These are phyloP conservation scores for Cheilinus undulatus DNA, from an alignment of 2,113 vertebrate genomes.

Conservation along the genomic window DNA sequence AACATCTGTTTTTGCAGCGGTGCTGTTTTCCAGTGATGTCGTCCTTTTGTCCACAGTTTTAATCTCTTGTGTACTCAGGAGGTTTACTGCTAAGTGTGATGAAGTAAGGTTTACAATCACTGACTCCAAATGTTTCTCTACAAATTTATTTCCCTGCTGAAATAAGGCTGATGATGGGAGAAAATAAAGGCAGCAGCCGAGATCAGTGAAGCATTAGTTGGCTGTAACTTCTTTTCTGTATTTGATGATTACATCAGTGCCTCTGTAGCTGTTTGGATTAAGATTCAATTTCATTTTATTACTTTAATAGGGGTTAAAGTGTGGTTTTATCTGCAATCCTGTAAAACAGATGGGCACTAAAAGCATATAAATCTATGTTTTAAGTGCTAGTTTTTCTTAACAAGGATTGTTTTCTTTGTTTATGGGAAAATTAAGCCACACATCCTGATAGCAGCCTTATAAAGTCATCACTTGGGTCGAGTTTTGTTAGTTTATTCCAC, in stretches of 20 bases:
- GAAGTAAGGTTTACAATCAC: slow-evolving; percentile 21
- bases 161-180: too few species aligned
- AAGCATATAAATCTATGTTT: slow-evolving; percentile 24
- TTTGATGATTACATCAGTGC: background rate
- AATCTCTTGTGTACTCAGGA: slow-evolving; percentile 18
- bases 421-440: slow-evolving; percentile 65
- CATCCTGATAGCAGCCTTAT: slow-evolving; percentile 59
- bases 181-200: background rate
- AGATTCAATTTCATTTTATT: slow-evolving; percentile 17
- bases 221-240: background rate
- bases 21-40: slow-evolving; percentile 46
- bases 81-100: slow-evolving; percentile 12
- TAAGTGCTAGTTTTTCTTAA: slow-evolving; percentile 38
- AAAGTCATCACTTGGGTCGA: slow-evolving; percentile 58
- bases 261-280: slow-evolving; percentile 10
- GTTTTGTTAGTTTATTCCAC: slow-evolving; percentile 54
- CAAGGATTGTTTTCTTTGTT: slow-evolving; percentile 74
- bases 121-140: slow-evolving; percentile 23
- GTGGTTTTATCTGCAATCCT: slow-evolving; percentile 28
- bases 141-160: background rate
- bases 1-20: slow-evolving; percentile 30
- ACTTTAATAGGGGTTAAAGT: slow-evolving; percentile 8
- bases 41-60: slow-evolving; percentile 20
- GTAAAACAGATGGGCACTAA: slow-evolving; percentile 33
- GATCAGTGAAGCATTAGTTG: background rate